Evolutionary conservation across 2,888 invertebrate species (phyloP), one percentile per base, ranked within the genome.

Genomic region (Prosapia bicincta): DNA sequence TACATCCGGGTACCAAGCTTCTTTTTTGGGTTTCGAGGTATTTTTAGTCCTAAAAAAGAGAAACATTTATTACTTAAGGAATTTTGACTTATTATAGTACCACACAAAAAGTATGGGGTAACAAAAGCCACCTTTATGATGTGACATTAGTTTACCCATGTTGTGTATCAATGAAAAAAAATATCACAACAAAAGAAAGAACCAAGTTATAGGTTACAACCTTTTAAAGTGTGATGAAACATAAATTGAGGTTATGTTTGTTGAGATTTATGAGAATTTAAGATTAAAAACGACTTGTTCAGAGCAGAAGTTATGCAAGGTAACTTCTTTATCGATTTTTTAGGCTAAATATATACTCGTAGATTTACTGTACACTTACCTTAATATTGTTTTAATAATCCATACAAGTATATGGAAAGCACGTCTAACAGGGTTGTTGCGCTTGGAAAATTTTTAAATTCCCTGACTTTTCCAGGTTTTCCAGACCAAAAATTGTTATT

Each of bases 131-230:
- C n/a, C 65, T 25, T 65, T 3, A 71, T 65, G 15, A 32, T 65
- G 65, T 71, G 71, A 65, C 71, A 65, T 71, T 54, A 23, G 71
- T 71, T 71, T 65, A 65, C 65, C 71, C 71, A 71, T 71, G 32
- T 25, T 43, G 43, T 54, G 54, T 24, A 71, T 25, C 71, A 23
- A 25, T 65, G 26, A 26, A 71, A 54, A 71, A 32, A 54, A 69
- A 65, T 26, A 65, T 65, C 54, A 71, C 65, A 71, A 71, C 1
- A 71, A 71, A 65, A 71, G 65, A 26, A 71, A 71, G 10, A 71
- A 71, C 65, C 25, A 71, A 43, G 65, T 71, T 71, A 65, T 71
- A 71, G 54, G 54, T 65, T 71, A 71, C 65, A 65, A 71, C 25
- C 24, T 43, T 24, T 26, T 65, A 26, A 71, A 25, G 30, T 71